Evolutionary conservation across 1,140 invertebrate genomes (phyloP).

Genomic region (Aradophagus sp.): DNA sequence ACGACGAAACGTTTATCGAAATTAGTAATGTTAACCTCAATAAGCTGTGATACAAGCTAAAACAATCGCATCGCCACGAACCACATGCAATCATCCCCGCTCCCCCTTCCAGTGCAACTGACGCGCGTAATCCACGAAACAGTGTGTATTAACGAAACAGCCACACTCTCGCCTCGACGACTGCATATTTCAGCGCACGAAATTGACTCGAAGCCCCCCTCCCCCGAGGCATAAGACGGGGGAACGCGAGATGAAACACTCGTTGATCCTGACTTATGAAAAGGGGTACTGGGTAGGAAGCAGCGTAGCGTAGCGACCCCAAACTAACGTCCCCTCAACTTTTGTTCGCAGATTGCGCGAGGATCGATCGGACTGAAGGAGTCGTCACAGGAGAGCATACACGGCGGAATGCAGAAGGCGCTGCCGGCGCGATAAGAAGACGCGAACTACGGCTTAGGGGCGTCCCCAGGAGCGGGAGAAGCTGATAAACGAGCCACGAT

Average conservation of each 20-base stretch:
- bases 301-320: conserved; percentile 1
- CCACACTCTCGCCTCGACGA: too few relatives aligned
- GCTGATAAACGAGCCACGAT: conserved; percentile 22
- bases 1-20: too few relatives aligned
- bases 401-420: conserved; percentile 41
- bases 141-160: too few relatives aligned
- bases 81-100: too few relatives aligned
- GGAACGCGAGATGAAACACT: conserved; percentile 3
- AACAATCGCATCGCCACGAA: too few relatives aligned
- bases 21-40: too few relatives aligned
- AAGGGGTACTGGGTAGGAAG: conserved; percentile 8
- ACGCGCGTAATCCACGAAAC: too few relatives aligned
- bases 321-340: conserved; percentile 30
- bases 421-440: conserved; percentile 39
- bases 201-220: too few relatives aligned
- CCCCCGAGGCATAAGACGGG: too few relatives aligned
- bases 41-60: too few relatives aligned
- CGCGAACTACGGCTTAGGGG: conserved; percentile 15
- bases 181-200: too few relatives aligned
- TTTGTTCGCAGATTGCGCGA: conserved; percentile 50
- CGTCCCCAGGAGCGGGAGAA: conserved; percentile 12
- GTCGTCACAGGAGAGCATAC: conserved; percentile 51
- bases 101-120: too few relatives aligned
- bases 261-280: conserved; percentile 11
- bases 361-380: conserved; percentile 49